Conservation (phyloP, 2,113 vertebrate genomes). For the Alligator mississippiensis region DNA sequence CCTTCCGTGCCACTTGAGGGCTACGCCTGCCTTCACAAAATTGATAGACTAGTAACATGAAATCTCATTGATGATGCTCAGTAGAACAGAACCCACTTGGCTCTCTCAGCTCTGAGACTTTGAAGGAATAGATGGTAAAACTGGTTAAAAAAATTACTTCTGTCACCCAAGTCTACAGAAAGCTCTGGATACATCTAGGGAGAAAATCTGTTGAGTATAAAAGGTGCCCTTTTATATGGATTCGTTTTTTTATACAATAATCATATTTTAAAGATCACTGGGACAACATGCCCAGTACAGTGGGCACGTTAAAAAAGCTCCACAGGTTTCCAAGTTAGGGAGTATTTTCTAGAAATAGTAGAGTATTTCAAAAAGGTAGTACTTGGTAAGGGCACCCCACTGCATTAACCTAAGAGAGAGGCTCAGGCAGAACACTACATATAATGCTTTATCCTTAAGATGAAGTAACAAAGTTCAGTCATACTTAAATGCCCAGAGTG, state of each 20-base stretch:
- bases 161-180: constrained; percentile 29
- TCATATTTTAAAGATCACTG: background rate
- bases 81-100: constrained; percentile 20
- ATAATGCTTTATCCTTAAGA: background rate
- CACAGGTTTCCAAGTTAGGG: background rate
- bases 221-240: background rate
- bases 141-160: background rate
- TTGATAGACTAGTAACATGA: background rate
- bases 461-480: background rate
- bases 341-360: background rate
- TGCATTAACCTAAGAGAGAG: background rate
- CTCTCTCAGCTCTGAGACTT: background rate
- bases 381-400: background rate
- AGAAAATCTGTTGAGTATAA: background rate
- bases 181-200: constrained; percentile 1
- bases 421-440: constrained; percentile 2
- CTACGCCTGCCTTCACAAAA: background rate
- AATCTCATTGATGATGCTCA: background rate
- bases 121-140: constrained; percentile 2
- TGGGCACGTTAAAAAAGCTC: background rate
- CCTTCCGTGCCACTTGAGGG: background rate
- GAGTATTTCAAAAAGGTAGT: background rate
- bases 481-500: constrained; percentile 41
- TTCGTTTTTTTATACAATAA: background rate
- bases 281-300: background rate